Evolutionary conservation across 2,888 invertebrate species (phyloP), one percentile per base, ranked within the genome.

Genomic region (Hedya salicella): DNA sequence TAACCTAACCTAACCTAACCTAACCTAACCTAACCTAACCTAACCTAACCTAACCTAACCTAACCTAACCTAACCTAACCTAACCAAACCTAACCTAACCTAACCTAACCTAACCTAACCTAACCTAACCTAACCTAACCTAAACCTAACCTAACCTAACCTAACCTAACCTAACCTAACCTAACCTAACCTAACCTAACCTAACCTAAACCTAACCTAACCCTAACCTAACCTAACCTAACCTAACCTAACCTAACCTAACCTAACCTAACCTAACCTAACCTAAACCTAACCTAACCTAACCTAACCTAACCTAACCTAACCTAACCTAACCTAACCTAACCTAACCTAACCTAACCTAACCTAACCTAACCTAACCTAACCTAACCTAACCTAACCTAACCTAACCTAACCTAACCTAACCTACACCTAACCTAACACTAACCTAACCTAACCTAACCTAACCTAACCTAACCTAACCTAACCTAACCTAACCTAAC

Each of bases 1-100:
- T 50, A 50, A 50, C 50, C 50, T 50, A 50, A 50, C 50, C 50
- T 50, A 50, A 50, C 50, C 50, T 50, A 50, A 50, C 50, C 50
- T 50, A 50, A 50, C 50, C 50, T 50, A 50, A 50, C 50, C 50
- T 50, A 50, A 50, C 50, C 50, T 50, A 50, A 50, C 50, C 50
- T 54, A 54, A 54, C 54, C 54, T 54, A 54, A 54, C 54, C 54
- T 54, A 54, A 54, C 54, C 54, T 54, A 40, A 40, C 40, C 60
- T 60, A 60, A 60, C 60, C 60, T 60, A 60, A 60, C 60, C 60
- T 60, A 60, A 60, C 60, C 60, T 49, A 57, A 57, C 57, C 57
- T 57, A 57, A 57, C 57, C 57, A 46, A 57, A 57, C 57, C 57
- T 57, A 57, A 57, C 57, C 57, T 57, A 57, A 57, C 57, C 57